phyloP scores from a whole-genome alignment of 1,140 invertebrate genomes.

The Dreissena rostriformis region DNA sequence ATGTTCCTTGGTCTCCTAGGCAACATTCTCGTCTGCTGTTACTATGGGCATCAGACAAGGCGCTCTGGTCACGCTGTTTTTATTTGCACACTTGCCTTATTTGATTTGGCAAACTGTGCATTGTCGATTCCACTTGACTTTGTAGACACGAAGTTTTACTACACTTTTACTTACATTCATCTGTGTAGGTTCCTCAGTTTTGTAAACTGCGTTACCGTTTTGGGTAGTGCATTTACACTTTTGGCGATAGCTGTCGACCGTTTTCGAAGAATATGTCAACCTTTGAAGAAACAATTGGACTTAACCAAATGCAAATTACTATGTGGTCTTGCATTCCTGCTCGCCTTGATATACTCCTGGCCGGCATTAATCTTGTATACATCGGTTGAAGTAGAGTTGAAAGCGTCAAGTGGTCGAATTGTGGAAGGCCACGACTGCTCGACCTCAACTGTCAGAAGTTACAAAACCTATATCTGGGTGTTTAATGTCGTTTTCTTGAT shows the following conservation, averaged over 20 bases:
- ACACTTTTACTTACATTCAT: constrained; percentile 52
- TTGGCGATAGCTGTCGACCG: constrained; percentile 63
- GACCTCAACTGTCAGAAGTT: not conserved
- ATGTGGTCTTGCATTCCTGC: constrained; percentile 1
- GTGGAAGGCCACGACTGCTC: constrained; percentile 38
- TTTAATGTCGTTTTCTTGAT: constrained; percentile 20
- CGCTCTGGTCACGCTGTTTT: constrained; percentile 56
- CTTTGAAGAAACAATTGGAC: constrained; percentile 55
- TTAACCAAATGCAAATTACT: constrained; percentile 30
- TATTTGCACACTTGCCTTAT: constrained; percentile 63
- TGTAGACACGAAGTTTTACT: constrained; percentile 58
- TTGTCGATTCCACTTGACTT: constrained; percentile 68
- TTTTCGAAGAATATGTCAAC: constrained; percentile 63
- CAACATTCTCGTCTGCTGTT: constrained; percentile 57
- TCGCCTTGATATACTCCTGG: constrained; percentile 31
- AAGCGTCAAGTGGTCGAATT: not conserved
- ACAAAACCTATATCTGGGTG: constrained; percentile 9
- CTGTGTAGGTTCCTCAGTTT: constrained; percentile 60
- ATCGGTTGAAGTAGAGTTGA: constrained; percentile 20
- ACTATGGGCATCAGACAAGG: constrained; percentile 50
- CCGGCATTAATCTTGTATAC: constrained; percentile 33
- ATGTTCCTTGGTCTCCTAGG: constrained; percentile 57
- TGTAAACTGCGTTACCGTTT: constrained; percentile 47
- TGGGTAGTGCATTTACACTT: constrained; percentile 61
- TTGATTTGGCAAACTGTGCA: constrained; percentile 62